Evolutionary conservation across 2,797 vertebrate species (phyloP).

Genomic region (Sarcoramphus papa): DNA sequence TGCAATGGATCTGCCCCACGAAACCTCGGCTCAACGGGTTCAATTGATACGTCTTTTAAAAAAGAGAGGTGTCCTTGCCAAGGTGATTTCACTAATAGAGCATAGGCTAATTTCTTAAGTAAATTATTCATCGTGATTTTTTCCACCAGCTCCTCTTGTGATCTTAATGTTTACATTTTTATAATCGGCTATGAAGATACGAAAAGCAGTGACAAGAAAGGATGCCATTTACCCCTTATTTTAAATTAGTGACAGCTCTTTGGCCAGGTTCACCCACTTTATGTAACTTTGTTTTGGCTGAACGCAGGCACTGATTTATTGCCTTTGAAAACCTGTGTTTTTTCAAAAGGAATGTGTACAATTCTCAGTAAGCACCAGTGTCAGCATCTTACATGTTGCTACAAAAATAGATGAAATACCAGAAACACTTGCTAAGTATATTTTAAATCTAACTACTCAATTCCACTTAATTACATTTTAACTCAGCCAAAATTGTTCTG

Average conservation of each 20-base stretch:
- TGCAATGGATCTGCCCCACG: rapidly evolving
- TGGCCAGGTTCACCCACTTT: neutral
- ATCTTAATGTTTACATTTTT: neutral
- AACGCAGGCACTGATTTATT: neutral
- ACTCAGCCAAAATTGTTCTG: neutral
- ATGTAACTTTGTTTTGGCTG: neutral
- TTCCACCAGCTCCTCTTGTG: neutral
- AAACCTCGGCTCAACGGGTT: neutral
- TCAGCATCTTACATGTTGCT: neutral
- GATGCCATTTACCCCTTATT: neutral
- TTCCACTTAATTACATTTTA: neutral
- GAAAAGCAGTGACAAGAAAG: neutral
- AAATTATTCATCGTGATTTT: neutral
- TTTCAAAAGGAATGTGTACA: neutral
- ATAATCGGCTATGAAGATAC: neutral
- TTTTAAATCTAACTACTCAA: neutral
- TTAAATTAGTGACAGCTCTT: neutral
- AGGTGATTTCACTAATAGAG: neutral
- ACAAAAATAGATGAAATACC: neutral
- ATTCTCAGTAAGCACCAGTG: neutral
- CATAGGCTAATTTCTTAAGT: neutral
- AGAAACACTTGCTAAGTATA: neutral
- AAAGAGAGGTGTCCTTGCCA: neutral
- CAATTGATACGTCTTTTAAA: neutral
- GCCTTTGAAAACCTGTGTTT: neutral